These are phyloP conservation scores for Eupleurogrammus muticus DNA, from an alignment of 2,797 vertebrate species.

Conservation along the genomic window DNA sequence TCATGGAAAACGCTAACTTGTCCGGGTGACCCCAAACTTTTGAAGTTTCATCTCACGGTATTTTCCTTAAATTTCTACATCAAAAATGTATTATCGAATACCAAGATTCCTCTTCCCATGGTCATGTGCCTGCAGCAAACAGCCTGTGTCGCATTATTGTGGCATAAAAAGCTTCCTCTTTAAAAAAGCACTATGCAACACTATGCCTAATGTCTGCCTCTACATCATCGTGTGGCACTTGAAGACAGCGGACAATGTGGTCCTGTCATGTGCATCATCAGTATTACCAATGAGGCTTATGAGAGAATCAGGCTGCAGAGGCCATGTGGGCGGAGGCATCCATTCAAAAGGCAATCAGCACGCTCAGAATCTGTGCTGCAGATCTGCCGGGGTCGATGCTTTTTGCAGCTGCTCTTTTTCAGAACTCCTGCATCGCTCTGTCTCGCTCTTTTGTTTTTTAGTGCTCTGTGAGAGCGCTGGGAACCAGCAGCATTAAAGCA, in stretches of 20 bases:
- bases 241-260: conserved; percentile 21
- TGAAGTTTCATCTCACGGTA: no score
- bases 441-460: not conserved
- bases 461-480: conserved; percentile 9
- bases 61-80: no score
- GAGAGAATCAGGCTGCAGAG: conserved; percentile 37
- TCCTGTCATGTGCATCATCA: conserved; percentile 52
- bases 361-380: conserved; percentile 10
- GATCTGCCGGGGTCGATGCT: conserved; percentile 16
- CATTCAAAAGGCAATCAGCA: conserved; percentile 56
- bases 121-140: not conserved
- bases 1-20: no score
- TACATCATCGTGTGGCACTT: conserved; percentile 12
- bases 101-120: not conserved
- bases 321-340: conserved; percentile 35
- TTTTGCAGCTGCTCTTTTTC: conserved; percentile 41
- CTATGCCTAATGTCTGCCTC: conserved; percentile 35
- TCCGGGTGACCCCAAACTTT: no score
- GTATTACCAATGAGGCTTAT: conserved; percentile 23
- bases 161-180: conserved; percentile 3
- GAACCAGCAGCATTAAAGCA: conserved; percentile 10
- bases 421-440: conserved; percentile 9
- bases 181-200: not conserved
- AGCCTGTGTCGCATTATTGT: not conserved
- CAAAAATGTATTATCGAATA: not conserved